A percentile compares a stretch with the other conserved stretches of the same genome.
phyloP scores from a whole-genome alignment of 1,140 invertebrate species.

The Aphaenogaster ashmeadi region DNA sequence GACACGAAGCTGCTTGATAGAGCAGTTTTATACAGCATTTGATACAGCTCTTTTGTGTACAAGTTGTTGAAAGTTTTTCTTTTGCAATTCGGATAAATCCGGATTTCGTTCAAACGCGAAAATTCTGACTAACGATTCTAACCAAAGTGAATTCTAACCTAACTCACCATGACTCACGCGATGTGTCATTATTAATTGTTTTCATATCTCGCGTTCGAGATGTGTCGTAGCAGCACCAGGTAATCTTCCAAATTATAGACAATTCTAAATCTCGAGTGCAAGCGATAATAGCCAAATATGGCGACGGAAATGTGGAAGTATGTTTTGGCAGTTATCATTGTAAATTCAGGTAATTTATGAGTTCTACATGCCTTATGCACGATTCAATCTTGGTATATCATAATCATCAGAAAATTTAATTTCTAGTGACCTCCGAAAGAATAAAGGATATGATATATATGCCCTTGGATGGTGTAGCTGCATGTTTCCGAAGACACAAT shows the following conservation, averaged over 20 bases:
- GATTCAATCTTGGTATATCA: not conserved
- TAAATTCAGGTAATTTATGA: constrained; percentile 68
- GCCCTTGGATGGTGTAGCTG: constrained; percentile 90
- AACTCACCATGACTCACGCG: constrained; percentile 49
- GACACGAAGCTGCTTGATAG: not conserved
- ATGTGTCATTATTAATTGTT: constrained; percentile 28
- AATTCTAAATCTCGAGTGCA: not conserved
- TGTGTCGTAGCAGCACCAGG: constrained; percentile 32
- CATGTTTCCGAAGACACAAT: constrained; percentile 96
- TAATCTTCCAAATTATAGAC: constrained; percentile 3
- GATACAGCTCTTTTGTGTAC: not conserved
- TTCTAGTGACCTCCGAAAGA: constrained; percentile 87
- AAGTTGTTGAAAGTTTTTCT: not conserved
- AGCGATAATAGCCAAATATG: constrained; percentile 55
- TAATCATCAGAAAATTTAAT: constrained; percentile 31
- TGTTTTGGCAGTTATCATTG: constrained; percentile 59
- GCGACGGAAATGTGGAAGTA: constrained; percentile 53
- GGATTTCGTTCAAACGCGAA: not conserved
- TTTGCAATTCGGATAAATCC: not conserved
- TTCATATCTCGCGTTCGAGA: constrained; percentile 18
- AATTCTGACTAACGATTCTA: not conserved
- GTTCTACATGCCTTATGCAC: not conserved
- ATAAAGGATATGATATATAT: constrained; percentile 94
- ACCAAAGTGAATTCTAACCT: not conserved
- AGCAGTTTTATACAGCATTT: not conserved